Evolutionary conservation across 2,888 invertebrate species (phyloP).

Genomic region (Mythimna albipuncta): DNA sequence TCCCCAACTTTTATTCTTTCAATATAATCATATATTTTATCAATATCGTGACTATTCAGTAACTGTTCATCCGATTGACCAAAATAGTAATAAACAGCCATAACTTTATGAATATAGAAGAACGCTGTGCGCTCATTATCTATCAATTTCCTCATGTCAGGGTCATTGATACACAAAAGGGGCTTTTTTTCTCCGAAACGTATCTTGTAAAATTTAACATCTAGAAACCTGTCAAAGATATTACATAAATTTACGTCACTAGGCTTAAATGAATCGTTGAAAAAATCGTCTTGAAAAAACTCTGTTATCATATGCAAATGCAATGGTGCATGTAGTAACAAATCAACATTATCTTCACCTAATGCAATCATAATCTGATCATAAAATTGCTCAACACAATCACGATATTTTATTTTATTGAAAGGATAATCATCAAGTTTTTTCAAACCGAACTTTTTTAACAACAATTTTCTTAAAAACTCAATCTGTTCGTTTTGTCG

Average conservation of each 20-base stretch:
- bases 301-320: slow-evolving; percentile 58
- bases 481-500: slow-evolving; percentile 21
- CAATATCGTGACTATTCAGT: slow-evolving; percentile 27
- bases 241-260: neutral
- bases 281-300: slow-evolving; percentile 38
- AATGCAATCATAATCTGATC: neutral
- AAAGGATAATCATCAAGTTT: slow-evolving; percentile 10
- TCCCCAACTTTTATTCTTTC: slow-evolving; percentile 44
- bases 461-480: slow-evolving; percentile 44
- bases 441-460: slow-evolving; percentile 3
- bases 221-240: slow-evolving; percentile 50
- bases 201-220: slow-evolving; percentile 57
- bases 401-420: neutral
- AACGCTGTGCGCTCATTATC: slow-evolving; percentile 40
- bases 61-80: slow-evolving; percentile 17
- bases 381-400: neutral
- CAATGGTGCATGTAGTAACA: slow-evolving; percentile 50
- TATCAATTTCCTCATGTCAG: slow-evolving; percentile 51
- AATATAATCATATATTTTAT: slow-evolving; percentile 27
- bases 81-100: slow-evolving; percentile 42
- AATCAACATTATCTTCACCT: slow-evolving; percentile 14
- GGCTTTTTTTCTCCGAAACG: slow-evolving; percentile 59
- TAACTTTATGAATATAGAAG: slow-evolving; percentile 42
- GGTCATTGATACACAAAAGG: slow-evolving; percentile 46
- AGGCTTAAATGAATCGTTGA: neutral